Conservation (phyloP, 2,113 vertebrate genomes). For the Catagonus wagneri region DNA sequence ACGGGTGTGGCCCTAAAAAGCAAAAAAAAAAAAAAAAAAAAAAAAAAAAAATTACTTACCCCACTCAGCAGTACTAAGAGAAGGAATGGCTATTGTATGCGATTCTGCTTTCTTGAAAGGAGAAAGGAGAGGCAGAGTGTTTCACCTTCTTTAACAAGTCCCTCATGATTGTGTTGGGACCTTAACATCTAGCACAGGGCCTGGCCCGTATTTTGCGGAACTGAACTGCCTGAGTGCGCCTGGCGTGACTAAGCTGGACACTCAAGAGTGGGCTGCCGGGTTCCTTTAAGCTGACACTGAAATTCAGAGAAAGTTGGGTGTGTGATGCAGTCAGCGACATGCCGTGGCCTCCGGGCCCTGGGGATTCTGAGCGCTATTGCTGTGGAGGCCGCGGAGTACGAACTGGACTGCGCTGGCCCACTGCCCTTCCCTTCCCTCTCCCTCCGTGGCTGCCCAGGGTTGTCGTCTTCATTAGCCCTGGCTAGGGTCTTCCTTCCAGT, state of each 20-base stretch:
- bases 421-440: neutral
- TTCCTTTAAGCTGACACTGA: neutral
- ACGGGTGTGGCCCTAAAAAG: too few species aligned
- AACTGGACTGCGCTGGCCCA: neutral
- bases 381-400: neutral
- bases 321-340: neutral
- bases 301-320: neutral
- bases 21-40: too few species aligned
- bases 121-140: neutral
- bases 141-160: neutral
- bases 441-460: neutral
- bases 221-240: neutral
- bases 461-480: neutral
- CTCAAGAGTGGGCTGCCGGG: neutral
- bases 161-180: neutral
- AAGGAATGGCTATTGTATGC: neutral
- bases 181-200: neutral
- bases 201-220: slow-evolving; percentile 28
- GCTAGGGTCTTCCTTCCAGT: neutral
- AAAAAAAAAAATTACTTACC: neutral
- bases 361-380: neutral
- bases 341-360: neutral
- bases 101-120: neutral
- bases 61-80: neutral
- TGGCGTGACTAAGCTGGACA: slow-evolving; percentile 31